Conservation (phyloP, 2,113 vertebrate genomes). For the Gambusia affinis region DNA sequence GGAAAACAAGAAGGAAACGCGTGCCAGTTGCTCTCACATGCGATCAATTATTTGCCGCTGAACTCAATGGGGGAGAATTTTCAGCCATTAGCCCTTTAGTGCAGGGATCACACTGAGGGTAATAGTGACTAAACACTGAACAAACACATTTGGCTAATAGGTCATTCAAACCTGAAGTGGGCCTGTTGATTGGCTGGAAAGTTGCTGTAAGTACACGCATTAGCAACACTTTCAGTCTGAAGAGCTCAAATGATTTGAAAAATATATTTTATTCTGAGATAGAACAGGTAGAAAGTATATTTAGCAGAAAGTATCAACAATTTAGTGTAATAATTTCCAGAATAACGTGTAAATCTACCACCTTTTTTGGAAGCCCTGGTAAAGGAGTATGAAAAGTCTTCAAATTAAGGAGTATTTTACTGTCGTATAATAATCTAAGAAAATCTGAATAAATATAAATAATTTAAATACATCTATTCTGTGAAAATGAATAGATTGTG, state of each 20-base stretch:
- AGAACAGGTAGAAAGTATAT: not conserved
- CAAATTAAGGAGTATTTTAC: too few species aligned
- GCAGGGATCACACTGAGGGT: constrained; percentile 76
- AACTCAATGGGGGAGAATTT: constrained; percentile 63
- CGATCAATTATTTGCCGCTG: constrained; percentile 81
- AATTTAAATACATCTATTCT: too few species aligned
- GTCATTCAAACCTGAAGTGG: constrained; percentile 66
- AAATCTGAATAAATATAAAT: too few species aligned
- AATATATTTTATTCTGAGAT: not conserved
- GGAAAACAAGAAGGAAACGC: constrained; percentile 78
- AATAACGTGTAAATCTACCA: not conserved
- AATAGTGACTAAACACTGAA: constrained; percentile 83
- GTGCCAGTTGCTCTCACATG: constrained; percentile 81
- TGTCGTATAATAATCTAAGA: too few species aligned
- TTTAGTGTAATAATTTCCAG: not conserved
- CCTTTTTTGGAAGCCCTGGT: too few species aligned
- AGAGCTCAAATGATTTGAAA: not conserved
- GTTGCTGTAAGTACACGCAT: constrained; percentile 24
- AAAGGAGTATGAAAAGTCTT: too few species aligned
- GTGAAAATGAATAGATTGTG: too few species aligned
- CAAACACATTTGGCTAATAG: constrained; percentile 86
- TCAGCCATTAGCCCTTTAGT: constrained; percentile 81
- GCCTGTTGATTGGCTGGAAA: constrained; percentile 42
- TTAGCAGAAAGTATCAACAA: not conserved
- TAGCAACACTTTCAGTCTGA: constrained; percentile 30